Conservation (phyloP, 2,797 vertebrate species). For the Alca torda region DNA sequence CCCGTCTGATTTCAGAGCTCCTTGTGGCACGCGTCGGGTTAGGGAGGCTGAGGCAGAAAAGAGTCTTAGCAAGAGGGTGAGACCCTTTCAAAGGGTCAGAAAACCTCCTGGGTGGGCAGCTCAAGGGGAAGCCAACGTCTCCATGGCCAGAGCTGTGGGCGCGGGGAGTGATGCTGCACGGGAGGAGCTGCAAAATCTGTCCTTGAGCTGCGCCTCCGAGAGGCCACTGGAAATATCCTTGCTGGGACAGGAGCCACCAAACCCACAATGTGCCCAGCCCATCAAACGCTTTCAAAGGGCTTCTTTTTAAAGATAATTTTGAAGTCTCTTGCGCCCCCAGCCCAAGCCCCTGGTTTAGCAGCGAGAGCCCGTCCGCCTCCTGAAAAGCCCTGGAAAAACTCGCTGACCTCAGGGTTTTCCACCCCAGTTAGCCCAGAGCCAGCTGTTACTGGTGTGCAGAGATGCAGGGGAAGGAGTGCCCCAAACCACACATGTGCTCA, state of each 20-base stretch:
- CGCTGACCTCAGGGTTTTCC: neutral
- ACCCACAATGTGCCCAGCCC: neutral
- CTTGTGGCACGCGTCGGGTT: accelerated
- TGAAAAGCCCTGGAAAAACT: neutral
- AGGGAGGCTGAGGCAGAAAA: neutral
- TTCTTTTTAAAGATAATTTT: neutral
- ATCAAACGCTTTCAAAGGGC: neutral
- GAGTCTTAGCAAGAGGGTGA: neutral
- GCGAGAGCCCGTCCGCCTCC: accelerated
- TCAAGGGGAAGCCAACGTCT: neutral
- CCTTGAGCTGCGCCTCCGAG: accelerated
- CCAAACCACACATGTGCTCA: neutral
- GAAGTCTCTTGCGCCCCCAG: neutral
- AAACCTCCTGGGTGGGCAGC: neutral
- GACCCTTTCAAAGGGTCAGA: neutral
- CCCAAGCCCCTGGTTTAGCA: neutral
- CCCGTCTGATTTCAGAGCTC: neutral
- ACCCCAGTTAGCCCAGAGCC: neutral
- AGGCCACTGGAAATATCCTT: neutral
- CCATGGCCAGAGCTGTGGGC: neutral
- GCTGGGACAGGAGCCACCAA: neutral
- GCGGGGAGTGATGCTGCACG: accelerated
- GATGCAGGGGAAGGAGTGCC: neutral
- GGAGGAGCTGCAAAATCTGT: neutral
- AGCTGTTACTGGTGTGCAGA: neutral